These are phyloP conservation scores for Morpho helenor DNA, from an alignment of 2,888 invertebrate genomes.

Conservation along the genomic window DNA sequence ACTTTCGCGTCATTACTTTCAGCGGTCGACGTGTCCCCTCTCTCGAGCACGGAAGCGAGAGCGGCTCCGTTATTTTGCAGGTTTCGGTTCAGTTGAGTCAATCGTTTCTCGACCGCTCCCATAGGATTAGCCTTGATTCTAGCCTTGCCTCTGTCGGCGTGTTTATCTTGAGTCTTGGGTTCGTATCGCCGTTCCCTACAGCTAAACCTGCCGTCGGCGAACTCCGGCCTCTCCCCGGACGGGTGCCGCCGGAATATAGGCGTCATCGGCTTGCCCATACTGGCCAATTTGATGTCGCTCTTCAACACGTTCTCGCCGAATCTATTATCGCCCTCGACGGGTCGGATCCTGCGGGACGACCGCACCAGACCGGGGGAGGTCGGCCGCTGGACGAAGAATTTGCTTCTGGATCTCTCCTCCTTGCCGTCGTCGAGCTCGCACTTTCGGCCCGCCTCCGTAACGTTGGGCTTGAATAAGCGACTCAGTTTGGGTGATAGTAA, in stretches of 20 bases:
- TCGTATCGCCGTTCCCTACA: slow-evolving; percentile 49
- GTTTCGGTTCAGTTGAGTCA: slow-evolving; percentile 35
- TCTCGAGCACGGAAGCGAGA: slow-evolving; percentile 41
- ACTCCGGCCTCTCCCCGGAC: slow-evolving; percentile 47
- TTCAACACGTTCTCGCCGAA: slow-evolving; percentile 47
- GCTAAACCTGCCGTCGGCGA: slow-evolving; percentile 62
- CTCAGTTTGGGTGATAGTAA: slow-evolving; percentile 67
- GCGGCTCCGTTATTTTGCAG: slow-evolving; percentile 34
- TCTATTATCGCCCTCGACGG: slow-evolving; percentile 35
- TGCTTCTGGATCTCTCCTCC: slow-evolving; percentile 60
- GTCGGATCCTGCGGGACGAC: slow-evolving; percentile 52
- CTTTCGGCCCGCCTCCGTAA: slow-evolving; percentile 45
- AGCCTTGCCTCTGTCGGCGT: slow-evolving; percentile 39
- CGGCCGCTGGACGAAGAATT: slow-evolving; percentile 64
- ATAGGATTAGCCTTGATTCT: slow-evolving; percentile 45
- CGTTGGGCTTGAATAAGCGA: slow-evolving; percentile 59
- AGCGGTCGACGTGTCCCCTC: slow-evolving; percentile 23
- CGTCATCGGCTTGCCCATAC: slow-evolving; percentile 70
- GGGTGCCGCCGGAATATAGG: slow-evolving; percentile 62
- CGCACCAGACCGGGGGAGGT: slow-evolving; percentile 46
- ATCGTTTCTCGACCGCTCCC: slow-evolving; percentile 31
- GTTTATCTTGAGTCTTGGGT: slow-evolving; percentile 33
- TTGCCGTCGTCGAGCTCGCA: slow-evolving; percentile 39
- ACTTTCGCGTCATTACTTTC: slow-evolving; percentile 15
- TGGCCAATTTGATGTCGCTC: slow-evolving; percentile 61